These are phyloP conservation scores for Coryphaenoides rupestris DNA, from an alignment of 2,113 vertebrate species.

Conservation along the genomic window DNA sequence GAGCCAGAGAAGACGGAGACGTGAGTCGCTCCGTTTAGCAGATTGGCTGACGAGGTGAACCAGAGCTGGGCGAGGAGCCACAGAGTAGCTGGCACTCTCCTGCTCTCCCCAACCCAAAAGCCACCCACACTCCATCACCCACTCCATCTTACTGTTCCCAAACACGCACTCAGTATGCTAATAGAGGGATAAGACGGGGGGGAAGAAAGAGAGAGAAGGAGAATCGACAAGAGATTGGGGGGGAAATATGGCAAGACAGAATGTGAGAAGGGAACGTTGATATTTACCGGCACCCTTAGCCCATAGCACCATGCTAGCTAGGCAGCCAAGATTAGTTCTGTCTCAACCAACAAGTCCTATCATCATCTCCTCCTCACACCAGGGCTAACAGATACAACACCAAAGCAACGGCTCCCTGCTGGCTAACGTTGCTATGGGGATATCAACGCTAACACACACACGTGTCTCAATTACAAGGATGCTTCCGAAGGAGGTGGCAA, in stretches of 20 bases:
- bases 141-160: conserved; percentile 14
- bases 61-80: conserved; percentile 27
- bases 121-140: conserved; percentile 23
- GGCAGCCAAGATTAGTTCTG: no score
- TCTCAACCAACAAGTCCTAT: no score
- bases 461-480: no score
- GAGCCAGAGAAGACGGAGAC: conserved; percentile 47
- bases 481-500: no score
- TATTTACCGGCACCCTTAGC: no score
- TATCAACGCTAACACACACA: no score
- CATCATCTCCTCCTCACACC: no score
- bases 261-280: no score
- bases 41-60: conserved; percentile 47
- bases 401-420: no score
- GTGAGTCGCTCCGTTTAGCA: conserved; percentile 42
- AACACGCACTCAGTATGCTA: conserved; percentile 31
- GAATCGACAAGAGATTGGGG: conserved; percentile 3
- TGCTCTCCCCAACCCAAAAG: conserved; percentile 36
- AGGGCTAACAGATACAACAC: no score
- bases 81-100: conserved; percentile 45
- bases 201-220: background rate
- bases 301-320: conserved; percentile 39
- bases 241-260: conserved; percentile 29
- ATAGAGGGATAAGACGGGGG: background rate
- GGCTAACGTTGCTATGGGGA: no score